Conservation (phyloP, 1,140 invertebrate species). For the Nomia melanderi region DNA sequence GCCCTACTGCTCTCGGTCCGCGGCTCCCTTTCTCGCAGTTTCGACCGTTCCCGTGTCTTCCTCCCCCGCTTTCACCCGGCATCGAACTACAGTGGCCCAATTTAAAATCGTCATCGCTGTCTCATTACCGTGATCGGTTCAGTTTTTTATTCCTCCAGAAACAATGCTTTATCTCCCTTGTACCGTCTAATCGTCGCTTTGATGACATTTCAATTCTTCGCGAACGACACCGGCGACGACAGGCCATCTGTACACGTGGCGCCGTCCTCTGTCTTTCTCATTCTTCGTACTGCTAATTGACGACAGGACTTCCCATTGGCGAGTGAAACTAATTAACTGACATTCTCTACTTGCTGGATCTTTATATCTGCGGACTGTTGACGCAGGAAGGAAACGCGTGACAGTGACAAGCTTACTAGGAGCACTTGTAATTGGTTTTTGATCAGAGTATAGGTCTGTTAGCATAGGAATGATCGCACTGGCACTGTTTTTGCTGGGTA, state of each 20-base stretch:
- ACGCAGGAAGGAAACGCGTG: constrained; percentile 1
- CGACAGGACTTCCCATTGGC: background rate
- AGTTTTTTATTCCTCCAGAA: constrained; percentile 54
- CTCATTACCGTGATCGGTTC: constrained; percentile 72
- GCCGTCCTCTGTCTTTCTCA: too few species aligned
- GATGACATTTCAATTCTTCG: constrained; percentile 48
- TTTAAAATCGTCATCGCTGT: constrained; percentile 66
- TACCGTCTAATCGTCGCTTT: constrained; percentile 23
- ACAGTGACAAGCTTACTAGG: background rate
- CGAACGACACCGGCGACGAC: background rate
- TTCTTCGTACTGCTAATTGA: constrained; percentile 12
- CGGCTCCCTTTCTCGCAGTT: constrained; percentile 26
- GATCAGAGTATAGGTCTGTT: too few species aligned
- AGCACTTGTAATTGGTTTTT: background rate
- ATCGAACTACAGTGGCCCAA: constrained; percentile 5
- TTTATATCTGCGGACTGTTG: background rate
- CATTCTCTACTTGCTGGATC: background rate
- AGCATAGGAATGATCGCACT: too few species aligned
- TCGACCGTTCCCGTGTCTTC: constrained; percentile 15
- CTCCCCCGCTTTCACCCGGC: background rate
- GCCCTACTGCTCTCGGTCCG: constrained; percentile 40
- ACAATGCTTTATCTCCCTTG: constrained; percentile 35
- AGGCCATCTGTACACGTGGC: background rate
- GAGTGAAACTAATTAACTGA: constrained; percentile 27
- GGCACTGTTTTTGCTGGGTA: too few species aligned